Evolutionary conservation across 2,888 invertebrate species (phyloP), one percentile per base, ranked within the genome.

Genomic region (Aethes cnicana): DNA sequence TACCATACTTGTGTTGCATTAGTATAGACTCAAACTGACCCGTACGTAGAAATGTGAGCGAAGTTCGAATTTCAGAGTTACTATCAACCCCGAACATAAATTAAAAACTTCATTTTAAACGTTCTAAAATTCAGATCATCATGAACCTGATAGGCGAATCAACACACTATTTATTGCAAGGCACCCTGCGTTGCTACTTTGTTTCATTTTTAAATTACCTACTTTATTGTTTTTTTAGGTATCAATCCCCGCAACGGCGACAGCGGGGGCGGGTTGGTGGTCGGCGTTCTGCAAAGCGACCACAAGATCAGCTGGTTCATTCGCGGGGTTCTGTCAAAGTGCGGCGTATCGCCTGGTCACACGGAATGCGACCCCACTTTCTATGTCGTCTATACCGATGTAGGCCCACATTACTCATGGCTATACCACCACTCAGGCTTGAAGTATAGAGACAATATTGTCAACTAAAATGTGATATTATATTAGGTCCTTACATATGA

Each of bases 231-330:
- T 35, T 23, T 56, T 72, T 9, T 64, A 91, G 91, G 85, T 8
- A 84, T 86, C 5, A 91, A 91, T 28, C 92, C 92, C 14, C 91
- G 92, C 32, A 92, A 92, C 64, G 93, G 93, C 0, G 93, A 93
- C 62, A 92, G 92, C 55, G 93, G 93, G 0, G 92, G 92, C 9
- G 93, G 93, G 11, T 74, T 93, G 1, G 78, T 89, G 0, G 72
- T 92, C 26, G 79, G 81, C 14, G 76, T 74, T 2, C 58, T 77
- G 21, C 81, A 81, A 50, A 47, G 66, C 2, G 86, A 86, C 52
- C 78, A 83, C 63, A 79, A 70, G 63, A 66, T 84, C 25, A 84
- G 78, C 57, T 87, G 83, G 84, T 75, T 81, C 53, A 67, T 88
- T 0, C 71, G 85, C n/a, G 88, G 87, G 0, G 75, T 86, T 0